Percentiles rank a stretch among this genome's conserved stretches.
Conservation (phyloP, 2,888 invertebrate species). For the Sarcophaga caerulescens region DNA sequence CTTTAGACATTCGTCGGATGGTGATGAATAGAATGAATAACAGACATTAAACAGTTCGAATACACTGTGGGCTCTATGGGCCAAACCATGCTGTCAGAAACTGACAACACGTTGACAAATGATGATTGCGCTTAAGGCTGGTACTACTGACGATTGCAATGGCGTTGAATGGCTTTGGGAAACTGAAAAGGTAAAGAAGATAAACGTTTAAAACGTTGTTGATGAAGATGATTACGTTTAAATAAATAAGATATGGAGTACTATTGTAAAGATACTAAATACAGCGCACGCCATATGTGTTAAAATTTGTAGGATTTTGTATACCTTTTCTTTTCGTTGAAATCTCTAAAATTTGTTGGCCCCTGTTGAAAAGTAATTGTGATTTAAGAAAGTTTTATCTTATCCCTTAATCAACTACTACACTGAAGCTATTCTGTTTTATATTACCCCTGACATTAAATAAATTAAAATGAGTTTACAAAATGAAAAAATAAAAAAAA, state of each 20-base stretch:
- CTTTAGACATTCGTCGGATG: neutral
- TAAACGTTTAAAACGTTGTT: neutral
- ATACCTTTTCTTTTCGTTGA: neutral
- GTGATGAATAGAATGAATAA: neutral
- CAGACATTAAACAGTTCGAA: slow-evolving; percentile 19
- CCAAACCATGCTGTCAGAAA: neutral
- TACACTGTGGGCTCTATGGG: slow-evolving; percentile 1
- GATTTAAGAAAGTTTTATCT: slow-evolving; percentile 36
- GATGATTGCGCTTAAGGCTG: neutral
- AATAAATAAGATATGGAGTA: neutral
- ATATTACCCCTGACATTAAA: slow-evolving; percentile 30
- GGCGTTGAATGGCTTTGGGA: neutral
- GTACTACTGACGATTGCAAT: neutral
- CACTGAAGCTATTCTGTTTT: slow-evolving; percentile 14
- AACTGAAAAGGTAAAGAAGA: neutral
- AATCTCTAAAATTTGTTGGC: slow-evolving; percentile 5
- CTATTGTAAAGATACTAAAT: slow-evolving; percentile 1
- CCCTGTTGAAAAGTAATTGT: neutral
- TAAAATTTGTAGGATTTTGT: neutral
- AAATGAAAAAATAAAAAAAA: slow-evolving; percentile 3
- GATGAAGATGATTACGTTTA: neutral
- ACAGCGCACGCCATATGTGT: slow-evolving; percentile 3
- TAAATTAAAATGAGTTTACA: slow-evolving; percentile 34
- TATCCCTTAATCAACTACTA: neutral
- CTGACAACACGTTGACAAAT: slow-evolving; percentile 40